These are phyloP conservation scores for Sminthurides bifidus DNA, from an alignment of 1,140 invertebrate genomes.

Conservation along the genomic window DNA sequence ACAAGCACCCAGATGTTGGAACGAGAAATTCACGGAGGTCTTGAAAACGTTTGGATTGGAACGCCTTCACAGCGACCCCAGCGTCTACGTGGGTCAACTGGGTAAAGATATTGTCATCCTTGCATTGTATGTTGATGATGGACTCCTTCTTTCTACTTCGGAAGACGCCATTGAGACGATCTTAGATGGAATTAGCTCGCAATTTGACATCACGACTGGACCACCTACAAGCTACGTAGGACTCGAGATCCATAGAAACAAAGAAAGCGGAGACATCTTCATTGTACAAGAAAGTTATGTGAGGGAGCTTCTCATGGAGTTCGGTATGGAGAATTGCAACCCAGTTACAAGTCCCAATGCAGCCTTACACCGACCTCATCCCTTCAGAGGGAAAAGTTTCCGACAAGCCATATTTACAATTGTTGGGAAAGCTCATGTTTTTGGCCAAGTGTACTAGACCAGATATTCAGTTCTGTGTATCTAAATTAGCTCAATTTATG, in stretches of 20 bases:
- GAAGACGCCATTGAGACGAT: constrained; percentile 24
- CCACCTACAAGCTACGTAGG: constrained; percentile 20
- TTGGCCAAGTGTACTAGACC: constrained; percentile 34
- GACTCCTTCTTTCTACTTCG: constrained; percentile 31
- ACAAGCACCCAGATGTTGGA: constrained; percentile 38
- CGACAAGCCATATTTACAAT: constrained; percentile 26
- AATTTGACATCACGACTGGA: constrained; percentile 31
- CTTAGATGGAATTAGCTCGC: constrained; percentile 19
- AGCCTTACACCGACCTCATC: constrained; percentile 4
- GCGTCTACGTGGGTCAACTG: background rate
- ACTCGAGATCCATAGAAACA: constrained; percentile 11
- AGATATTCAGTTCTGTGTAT: constrained; percentile 35
- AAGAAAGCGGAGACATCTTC: background rate
- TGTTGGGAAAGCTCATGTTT: constrained; percentile 36
- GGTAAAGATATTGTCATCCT: constrained; percentile 30
- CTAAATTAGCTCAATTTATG: constrained; percentile 21
- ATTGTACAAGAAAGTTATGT: constrained; percentile 8
- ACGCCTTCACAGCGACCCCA: constrained; percentile 1
- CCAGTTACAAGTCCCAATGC: constrained; percentile 8
- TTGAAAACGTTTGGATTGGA: background rate
- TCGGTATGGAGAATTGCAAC: constrained; percentile 17
- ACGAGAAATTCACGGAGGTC: constrained; percentile 29
- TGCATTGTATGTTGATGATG: constrained; percentile 42
- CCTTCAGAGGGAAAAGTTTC: background rate
- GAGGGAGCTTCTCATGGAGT: constrained; percentile 1